These are phyloP conservation scores for Trichonephila clavata DNA, from an alignment of 1,140 invertebrate genomes.

Conservation along the genomic window DNA sequence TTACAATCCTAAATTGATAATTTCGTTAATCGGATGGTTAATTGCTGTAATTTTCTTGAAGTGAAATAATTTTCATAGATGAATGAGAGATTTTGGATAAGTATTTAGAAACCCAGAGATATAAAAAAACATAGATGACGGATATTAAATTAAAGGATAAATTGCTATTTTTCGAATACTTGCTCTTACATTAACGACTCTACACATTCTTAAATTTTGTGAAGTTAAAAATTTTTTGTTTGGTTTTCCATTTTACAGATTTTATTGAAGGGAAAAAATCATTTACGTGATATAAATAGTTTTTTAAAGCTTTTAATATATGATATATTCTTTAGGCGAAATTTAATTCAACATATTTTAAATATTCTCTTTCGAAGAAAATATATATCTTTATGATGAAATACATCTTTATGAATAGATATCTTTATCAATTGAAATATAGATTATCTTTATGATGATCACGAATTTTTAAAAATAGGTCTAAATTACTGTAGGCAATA, in stretches of 20 bases:
- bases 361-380: too few relatives aligned
- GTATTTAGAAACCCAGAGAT: background rate
- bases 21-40: slow-evolving; percentile 17
- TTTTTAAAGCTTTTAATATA: too few relatives aligned
- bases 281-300: too few relatives aligned
- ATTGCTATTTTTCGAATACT: background rate
- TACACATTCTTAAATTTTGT: background rate
- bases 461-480: too few relatives aligned
- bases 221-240: background rate
- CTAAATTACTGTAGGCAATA: too few relatives aligned
- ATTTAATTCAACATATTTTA: too few relatives aligned
- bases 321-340: too few relatives aligned
- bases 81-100: background rate
- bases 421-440: too few relatives aligned
- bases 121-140: background rate
- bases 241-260: background rate
- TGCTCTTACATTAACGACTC: background rate
- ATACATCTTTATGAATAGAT: too few relatives aligned
- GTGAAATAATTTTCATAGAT: background rate
- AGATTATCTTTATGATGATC: too few relatives aligned
- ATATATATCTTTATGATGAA: too few relatives aligned
- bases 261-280: background rate
- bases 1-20: background rate
- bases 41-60: background rate
- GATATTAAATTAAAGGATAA: background rate